Percentiles rank a stretch among this genome's conserved stretches.
Conservation (phyloP, 1,140 invertebrate genomes). For the Ceratosolen fusciceps region DNA sequence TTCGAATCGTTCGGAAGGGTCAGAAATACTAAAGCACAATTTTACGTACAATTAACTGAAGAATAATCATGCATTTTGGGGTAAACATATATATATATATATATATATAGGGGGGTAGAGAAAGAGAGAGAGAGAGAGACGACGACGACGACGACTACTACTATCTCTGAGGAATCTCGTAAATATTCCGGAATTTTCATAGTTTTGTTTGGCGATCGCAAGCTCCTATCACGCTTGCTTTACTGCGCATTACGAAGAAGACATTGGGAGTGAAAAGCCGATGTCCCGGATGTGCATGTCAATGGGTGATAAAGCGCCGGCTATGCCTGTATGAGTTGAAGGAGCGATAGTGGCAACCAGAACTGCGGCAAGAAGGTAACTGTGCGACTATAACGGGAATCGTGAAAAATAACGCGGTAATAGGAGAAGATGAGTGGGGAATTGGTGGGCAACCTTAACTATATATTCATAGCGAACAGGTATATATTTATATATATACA, state of each 20-base stretch:
- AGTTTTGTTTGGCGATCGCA: neutral
- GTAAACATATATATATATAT: neutral
- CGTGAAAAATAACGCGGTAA: conserved; percentile 9
- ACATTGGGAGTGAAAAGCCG: neutral
- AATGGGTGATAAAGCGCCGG: conserved; percentile 10
- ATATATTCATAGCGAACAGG: neutral
- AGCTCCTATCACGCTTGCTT: neutral
- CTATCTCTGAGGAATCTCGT: neutral
- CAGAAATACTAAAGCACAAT: neutral
- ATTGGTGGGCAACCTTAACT: neutral
- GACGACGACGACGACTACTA: too few relatives aligned
- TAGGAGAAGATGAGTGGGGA: neutral
- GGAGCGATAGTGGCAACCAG: too few relatives aligned
- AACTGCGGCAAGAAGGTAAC: neutral
- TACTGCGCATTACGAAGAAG: neutral
- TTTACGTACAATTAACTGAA: neutral
- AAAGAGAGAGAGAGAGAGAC: too few relatives aligned
- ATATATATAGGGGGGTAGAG: too few relatives aligned
- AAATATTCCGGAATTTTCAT: neutral
- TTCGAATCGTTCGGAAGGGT: neutral
- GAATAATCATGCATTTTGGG: neutral
- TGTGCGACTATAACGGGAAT: too few relatives aligned
- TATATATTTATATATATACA: too few relatives aligned
- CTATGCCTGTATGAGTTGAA: neutral
- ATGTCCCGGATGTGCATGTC: conserved; percentile 31